Conservation (phyloP, 2,888 invertebrate genomes). For the Rapana venosa region DNA sequence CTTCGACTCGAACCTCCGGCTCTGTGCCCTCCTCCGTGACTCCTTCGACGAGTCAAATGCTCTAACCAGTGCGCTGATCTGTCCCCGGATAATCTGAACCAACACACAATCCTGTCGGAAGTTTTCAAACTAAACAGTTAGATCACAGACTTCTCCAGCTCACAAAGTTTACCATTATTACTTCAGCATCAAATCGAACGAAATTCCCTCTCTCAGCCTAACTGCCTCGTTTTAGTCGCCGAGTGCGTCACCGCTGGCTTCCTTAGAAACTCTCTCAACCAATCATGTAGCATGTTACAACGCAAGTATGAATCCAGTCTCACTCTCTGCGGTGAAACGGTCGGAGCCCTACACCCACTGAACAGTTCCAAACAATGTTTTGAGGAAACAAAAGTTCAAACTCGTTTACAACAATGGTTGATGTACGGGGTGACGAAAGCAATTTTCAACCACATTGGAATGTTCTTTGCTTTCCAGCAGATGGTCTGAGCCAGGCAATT, state of each 20-base stretch:
- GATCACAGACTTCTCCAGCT: not conserved
- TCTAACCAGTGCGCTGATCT: too few species aligned
- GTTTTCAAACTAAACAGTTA: too few species aligned
- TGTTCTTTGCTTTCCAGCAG: slow-evolving; percentile 2
- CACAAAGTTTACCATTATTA: too few species aligned
- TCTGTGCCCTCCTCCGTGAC: too few species aligned
- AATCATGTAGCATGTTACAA: slow-evolving; percentile 7
- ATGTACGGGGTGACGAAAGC: not conserved
- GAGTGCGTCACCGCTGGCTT: slow-evolving; percentile 1
- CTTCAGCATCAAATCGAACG: not conserved
- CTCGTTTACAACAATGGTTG: not conserved
- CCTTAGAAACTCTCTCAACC: slow-evolving; percentile 27
- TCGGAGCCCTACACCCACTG: not conserved
- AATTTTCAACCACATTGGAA: not conserved
- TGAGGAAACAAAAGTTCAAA: not conserved
- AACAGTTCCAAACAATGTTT: not conserved
- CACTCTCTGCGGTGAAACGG: not conserved
- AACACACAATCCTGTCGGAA: too few species aligned
- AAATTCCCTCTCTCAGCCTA: not conserved
- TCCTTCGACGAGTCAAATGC: too few species aligned
- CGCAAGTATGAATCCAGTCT: too few species aligned
- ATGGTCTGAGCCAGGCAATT: not conserved
- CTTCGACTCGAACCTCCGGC: too few species aligned
- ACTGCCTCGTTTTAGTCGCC: not conserved
- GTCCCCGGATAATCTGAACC: too few species aligned